Percentiles rank a stretch among this genome's conserved stretches.
phyloP scores from a whole-genome alignment of 1,140 invertebrate species.

The Pararge aegeria region DNA sequence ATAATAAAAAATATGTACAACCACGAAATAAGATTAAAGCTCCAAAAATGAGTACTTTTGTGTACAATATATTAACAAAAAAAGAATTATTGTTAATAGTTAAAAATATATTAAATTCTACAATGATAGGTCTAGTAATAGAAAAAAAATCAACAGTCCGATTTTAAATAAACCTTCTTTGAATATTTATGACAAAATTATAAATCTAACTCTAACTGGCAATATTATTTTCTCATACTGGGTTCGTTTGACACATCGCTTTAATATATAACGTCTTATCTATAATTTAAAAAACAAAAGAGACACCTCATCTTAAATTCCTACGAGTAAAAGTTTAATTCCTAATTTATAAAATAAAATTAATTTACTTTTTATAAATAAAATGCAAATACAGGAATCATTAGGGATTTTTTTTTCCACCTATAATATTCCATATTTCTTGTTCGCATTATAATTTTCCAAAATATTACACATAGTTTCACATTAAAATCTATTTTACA shows the following conservation, averaged over 20 bases:
- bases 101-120: slow-evolving; percentile 11
- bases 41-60: slow-evolving; percentile 64
- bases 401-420: not conserved
- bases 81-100: slow-evolving; percentile 3
- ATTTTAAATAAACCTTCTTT: not conserved
- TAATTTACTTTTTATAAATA: not conserved
- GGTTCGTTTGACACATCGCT: not conserved
- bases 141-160: slow-evolving; percentile 4
- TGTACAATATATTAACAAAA: slow-evolving; percentile 55
- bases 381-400: not conserved
- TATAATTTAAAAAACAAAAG: not conserved
- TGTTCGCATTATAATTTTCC: not conserved
- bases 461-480: not conserved
- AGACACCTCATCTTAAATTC: not conserved
- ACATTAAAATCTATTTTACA: not conserved
- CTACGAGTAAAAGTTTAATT: not conserved
- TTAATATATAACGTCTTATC: not conserved
- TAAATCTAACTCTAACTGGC: not conserved
- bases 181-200: not conserved
- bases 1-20: slow-evolving; percentile 73
- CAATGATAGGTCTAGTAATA: slow-evolving; percentile 8
- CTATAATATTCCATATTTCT: not conserved
- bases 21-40: slow-evolving; percentile 73
- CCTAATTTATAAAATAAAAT: not conserved
- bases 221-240: not conserved